Conservation (phyloP, 2,888 invertebrate species). For the Thymelicus lineola region DNA sequence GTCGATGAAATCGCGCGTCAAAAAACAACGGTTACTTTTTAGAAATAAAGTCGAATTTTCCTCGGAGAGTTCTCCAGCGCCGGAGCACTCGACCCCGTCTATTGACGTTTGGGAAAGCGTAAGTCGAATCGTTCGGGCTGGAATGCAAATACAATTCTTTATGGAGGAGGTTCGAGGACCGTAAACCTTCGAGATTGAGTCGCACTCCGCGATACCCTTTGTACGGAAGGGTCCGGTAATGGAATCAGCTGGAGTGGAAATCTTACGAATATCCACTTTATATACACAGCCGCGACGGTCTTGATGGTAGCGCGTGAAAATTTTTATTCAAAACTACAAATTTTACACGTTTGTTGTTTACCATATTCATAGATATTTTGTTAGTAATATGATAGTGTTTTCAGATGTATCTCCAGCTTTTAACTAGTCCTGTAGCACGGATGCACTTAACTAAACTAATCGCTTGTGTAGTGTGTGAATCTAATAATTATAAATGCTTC, state of each 20-base stretch:
- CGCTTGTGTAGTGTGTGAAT: too few species aligned
- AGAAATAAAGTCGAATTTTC: constrained; percentile 39
- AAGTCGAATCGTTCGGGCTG: constrained; percentile 68
- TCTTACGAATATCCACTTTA: constrained; percentile 30
- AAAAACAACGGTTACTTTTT: constrained; percentile 25
- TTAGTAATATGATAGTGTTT: too few species aligned
- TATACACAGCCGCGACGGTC: constrained; percentile 19
- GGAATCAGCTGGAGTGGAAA: constrained; percentile 61
- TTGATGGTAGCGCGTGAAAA: constrained; percentile 9
- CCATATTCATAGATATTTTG: too few species aligned
- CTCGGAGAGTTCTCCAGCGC: constrained; percentile 14
- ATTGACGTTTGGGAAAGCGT: constrained; percentile 61
- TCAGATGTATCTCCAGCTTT: not conserved
- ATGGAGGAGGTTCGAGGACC: constrained; percentile 56
- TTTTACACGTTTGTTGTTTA: not conserved
- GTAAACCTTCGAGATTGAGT: constrained; percentile 67
- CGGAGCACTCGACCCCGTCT: constrained; percentile 58
- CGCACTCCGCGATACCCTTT: constrained; percentile 67
- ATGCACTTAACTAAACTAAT: too few species aligned
- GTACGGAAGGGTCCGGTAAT: constrained; percentile 75
- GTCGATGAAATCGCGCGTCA: constrained; percentile 17
- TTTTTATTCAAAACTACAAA: constrained; percentile 20
- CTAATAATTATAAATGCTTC: too few species aligned
- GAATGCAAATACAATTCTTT: constrained; percentile 78
- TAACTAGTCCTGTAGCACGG: not conserved